Base-by-base conservation (phyloP, 92 coral and sea anemone species). In the Meandrina meandrites region DNA sequence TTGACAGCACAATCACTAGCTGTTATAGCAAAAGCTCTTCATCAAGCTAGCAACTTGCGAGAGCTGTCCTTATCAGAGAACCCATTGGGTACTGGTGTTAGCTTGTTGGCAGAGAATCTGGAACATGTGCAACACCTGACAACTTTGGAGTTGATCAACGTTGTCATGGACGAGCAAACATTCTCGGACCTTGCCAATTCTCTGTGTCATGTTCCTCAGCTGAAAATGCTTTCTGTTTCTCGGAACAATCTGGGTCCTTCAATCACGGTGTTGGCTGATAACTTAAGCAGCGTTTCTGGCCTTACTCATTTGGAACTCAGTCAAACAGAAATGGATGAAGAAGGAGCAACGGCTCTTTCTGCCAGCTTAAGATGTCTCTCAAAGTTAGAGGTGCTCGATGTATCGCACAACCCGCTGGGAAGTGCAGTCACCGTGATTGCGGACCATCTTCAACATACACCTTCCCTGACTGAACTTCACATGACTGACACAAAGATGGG, bases 391-490 rank as follows among this genome's bases (percentile, higher is more conserved):
- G 48, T 73, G 77, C 77, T 73, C 15, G 77, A 73, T 34, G 4
- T 73, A 73, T 73, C 77, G 6, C 77, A 73, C 51, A 73, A 73
- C 28, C 51, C 77, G 27, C 51, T 73, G 50, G 77, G 77, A 73
- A 73, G 77, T 11, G 50, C 77, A 35, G 77, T 73, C 27, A 40
- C 31, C 14, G 30, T 37, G 51, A 73, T 73, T 35, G 51, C 77
- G 5, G 51, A 73, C 0, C n/a, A 73, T 18, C 77, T 73, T 37
- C 27, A 40, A 15, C 6, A 19, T 7, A 32, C 77, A 17, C 45
- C 77, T 34, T 73, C 27, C 51, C 77, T 73, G 48, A 8, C 48
- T 21, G 77, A 35, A 8, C 77, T 73, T 40, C 0, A 73, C 16
- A 73, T 73, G 51, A 35, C 28, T 73, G 27, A 73, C 30, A 36